A percentile compares a stretch with the other conserved stretches of the same genome.
Evolutionary conservation across 2,113 vertebrate species (phyloP).

Genomic region (Paraplagusia blochii): DNA sequence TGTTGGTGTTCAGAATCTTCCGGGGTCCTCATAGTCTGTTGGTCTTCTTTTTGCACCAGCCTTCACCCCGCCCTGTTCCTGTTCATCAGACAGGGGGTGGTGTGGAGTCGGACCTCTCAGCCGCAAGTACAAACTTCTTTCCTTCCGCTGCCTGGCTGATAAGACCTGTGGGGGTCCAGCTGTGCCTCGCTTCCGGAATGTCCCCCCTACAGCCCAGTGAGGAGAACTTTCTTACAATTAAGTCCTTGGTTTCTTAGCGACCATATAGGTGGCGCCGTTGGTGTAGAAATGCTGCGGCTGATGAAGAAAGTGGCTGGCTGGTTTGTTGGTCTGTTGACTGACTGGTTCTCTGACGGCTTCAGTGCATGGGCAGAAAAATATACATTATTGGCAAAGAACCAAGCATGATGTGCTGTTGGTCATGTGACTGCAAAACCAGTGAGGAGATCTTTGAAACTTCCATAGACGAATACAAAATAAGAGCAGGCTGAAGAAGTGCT

Average conservation of each 20-base stretch:
- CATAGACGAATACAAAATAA: no score
- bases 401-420: slow-evolving; percentile 56
- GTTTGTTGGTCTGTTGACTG: slow-evolving; percentile 40
- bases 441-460: slow-evolving; percentile 15
- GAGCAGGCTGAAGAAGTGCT: no score
- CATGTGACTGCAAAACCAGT: slow-evolving; percentile 21
- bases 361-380: slow-evolving; percentile 52
- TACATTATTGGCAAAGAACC: slow-evolving; percentile 26
- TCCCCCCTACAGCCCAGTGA: slow-evolving; percentile 52
- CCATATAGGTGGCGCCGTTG: no score
- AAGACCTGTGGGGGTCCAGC: slow-evolving; percentile 53
- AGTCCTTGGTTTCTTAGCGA: slow-evolving; percentile 25
- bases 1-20: slow-evolving; percentile 1
- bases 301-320: slow-evolving; percentile 42
- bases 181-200: slow-evolving; percentile 62
- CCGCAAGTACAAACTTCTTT: slow-evolving; percentile 75
- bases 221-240: slow-evolving; percentile 32
- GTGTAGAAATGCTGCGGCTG: slow-evolving; percentile 46
- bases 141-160: slow-evolving; percentile 70
- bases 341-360: slow-evolving; percentile 33
- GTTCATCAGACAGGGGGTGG: slow-evolving; percentile 67
- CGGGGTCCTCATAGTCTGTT: slow-evolving; percentile 53
- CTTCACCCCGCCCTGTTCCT: slow-evolving; percentile 62
- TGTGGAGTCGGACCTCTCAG: slow-evolving; percentile 68
- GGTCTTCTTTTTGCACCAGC: slow-evolving; percentile 69